phyloP scores from a whole-genome alignment of 2,888 invertebrate species.

The Diarsia dahlii region DNA sequence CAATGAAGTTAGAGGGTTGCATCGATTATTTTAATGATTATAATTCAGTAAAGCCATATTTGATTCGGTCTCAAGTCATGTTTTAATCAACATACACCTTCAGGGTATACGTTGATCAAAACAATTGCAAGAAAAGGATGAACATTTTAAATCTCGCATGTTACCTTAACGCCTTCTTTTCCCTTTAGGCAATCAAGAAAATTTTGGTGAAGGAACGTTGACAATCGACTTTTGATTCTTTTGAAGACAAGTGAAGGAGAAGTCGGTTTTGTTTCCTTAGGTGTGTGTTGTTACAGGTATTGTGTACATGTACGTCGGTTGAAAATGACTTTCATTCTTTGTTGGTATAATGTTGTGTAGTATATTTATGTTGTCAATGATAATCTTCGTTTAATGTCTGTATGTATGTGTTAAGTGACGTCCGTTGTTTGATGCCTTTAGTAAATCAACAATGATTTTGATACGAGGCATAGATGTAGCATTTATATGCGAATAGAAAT shows the following conservation, averaged over 20 bases:
- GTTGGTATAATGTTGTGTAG: not conserved
- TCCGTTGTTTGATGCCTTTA: slow-evolving; percentile 25
- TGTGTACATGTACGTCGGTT: not conserved
- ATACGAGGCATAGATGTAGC: slow-evolving; percentile 7
- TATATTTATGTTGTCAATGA: not conserved
- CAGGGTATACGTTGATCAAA: too few species aligned
- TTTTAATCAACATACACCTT: not conserved
- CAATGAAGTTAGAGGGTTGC: not conserved
- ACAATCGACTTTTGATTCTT: slow-evolving; percentile 7
- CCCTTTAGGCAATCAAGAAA: not conserved
- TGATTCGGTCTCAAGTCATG: not conserved
- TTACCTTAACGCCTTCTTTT: not conserved
- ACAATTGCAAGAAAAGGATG: not conserved
- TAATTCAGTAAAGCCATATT: not conserved
- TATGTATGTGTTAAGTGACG: not conserved
- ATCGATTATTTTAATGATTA: not conserved
- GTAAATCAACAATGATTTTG: slow-evolving; percentile 27
- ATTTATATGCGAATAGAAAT: not conserved
- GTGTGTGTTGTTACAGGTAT: not conserved
- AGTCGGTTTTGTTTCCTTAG: too few species aligned
- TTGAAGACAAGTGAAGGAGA: not conserved
- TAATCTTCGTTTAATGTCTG: slow-evolving; percentile 2
- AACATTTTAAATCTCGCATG: not conserved
- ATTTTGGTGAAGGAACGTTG: not conserved
- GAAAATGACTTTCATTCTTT: slow-evolving; percentile 10